Evolutionary conservation across 2,113 vertebrate genomes (phyloP).

Genomic region (Salminus brasiliensis): DNA sequence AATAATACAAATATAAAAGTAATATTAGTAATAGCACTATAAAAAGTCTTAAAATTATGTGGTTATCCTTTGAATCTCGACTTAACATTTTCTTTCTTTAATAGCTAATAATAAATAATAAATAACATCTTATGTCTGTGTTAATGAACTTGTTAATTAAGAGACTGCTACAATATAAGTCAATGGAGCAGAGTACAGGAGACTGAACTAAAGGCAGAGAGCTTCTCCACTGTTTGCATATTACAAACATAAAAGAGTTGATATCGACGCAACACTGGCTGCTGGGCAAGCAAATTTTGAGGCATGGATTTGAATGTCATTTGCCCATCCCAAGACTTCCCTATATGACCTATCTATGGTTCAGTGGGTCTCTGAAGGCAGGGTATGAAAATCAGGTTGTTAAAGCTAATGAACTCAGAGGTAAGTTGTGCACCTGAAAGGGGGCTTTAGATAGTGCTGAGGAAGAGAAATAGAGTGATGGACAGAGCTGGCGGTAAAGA

Average conservation of each 20-base stretch:
- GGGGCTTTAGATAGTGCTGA: slow-evolving; percentile 1
- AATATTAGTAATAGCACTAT: too few relatives aligned
- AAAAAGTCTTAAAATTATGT: too few relatives aligned
- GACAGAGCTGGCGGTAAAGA: not conserved
- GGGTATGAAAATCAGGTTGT: slow-evolving; percentile 71
- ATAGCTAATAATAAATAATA: too few relatives aligned
- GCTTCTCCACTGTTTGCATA: slow-evolving; percentile 72
- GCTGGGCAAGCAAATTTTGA: slow-evolving; percentile 76
- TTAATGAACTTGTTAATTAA: too few relatives aligned
- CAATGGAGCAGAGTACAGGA: not conserved
- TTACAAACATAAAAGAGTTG: slow-evolving; percentile 75
- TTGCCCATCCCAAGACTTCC: slow-evolving; percentile 80
- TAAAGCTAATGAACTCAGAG: slow-evolving; percentile 47
- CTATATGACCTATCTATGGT: slow-evolving; percentile 67
- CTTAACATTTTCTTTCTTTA: too few relatives aligned
- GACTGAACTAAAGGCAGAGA: slow-evolving; percentile 10
- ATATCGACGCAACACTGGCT: slow-evolving; percentile 68
- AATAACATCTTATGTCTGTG: too few relatives aligned
- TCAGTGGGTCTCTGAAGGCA: slow-evolving; percentile 75
- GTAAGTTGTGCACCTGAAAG: slow-evolving; percentile 6
- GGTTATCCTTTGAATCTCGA: too few relatives aligned
- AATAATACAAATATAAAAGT: too few relatives aligned
- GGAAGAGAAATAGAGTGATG: not conserved
- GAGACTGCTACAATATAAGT: too few relatives aligned
- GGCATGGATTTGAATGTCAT: slow-evolving; percentile 81